Evolutionary conservation across 2,113 vertebrate genomes (phyloP), one percentile per base, ranked within the genome.

Genomic region (Capreolus pygargus): DNA sequence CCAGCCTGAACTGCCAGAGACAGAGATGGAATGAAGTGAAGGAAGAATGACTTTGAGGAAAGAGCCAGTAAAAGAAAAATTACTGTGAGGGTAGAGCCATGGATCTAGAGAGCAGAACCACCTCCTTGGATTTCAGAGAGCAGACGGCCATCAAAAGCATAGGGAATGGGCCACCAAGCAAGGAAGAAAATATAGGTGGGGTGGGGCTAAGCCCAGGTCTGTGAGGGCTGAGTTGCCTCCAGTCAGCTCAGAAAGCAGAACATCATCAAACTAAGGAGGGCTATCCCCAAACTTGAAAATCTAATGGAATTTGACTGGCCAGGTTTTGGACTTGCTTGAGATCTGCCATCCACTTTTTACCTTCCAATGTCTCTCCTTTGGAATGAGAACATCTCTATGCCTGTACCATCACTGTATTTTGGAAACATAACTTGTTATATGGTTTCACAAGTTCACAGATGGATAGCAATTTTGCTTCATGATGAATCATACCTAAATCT

Each of bases 141-240:
- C 28, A 87, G n/a, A 25, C 3, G 43, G 57, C 9, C 19, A 61
- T 27, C 6, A 7, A 6, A 30, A 36, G 10, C 1, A 25, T 6
- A 64, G 13, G 36, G 36, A 79, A 15, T 1, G 23, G 55, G 4
- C 1, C 19, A 36, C 1, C 7, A 19, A 3, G 60, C 23, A 21
- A 3, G 25, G 3, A 54, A 2, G 10, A 2, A 3, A 25, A 8
- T 36, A 2, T 0, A 8, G 7, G 3, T 9, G 10, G 21, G 4
- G 3, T 14, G 21, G 5, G 21, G 14, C 45, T 30, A 13, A 30
- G 28, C 3, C 3, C 5, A 70, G 4, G 23, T 47, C 17, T 11
- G 3, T 4, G 8, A 67, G 8, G 0, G 17, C n/a, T 85, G 50
- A 2, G 7, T 3, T 70, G 16, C 23, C 14, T 67, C 7, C 19